phyloP scores from a whole-genome alignment of 1,140 invertebrate genomes.

The Notospermus geniculatus region DNA sequence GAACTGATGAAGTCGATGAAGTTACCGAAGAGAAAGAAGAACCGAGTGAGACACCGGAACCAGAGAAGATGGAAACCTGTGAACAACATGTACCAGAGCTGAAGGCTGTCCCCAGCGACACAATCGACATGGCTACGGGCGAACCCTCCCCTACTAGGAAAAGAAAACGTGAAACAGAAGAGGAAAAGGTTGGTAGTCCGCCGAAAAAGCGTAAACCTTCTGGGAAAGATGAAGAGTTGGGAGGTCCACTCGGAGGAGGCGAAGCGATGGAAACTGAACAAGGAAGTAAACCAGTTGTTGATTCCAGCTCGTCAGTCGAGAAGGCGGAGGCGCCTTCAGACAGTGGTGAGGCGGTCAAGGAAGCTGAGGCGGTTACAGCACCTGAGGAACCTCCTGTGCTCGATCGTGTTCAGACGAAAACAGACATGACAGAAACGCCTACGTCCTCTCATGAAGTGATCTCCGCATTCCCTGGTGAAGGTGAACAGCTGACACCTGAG shows the following conservation, averaged over 20 bases:
- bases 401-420: not conserved
- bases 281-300: too few relatives aligned
- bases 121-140: conserved; percentile 11
- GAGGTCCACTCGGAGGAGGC: not conserved
- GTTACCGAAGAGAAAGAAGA: conserved; percentile 18
- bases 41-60: conserved; percentile 16
- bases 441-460: too few relatives aligned
- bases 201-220: conserved; percentile 2
- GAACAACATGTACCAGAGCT: conserved; percentile 12
- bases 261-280: conserved; percentile 2
- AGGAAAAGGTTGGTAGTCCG: conserved; percentile 7
- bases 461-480: too few relatives aligned
- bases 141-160: conserved; percentile 10
- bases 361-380: too few relatives aligned
- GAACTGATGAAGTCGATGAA: not conserved
- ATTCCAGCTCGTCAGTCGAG: too few relatives aligned
- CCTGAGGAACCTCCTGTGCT: too few relatives aligned
- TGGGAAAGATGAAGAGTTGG: not conserved
- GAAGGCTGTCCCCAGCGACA: conserved; percentile 14
- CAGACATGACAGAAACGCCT: not conserved
- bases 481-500: not conserved
- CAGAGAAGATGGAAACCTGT: conserved; percentile 2
- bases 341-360: too few relatives aligned
- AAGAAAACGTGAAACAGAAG: not conserved
- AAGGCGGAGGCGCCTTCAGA: too few relatives aligned